Base-by-base conservation (phyloP, 2,797 vertebrate species). In the Anniella stebbinsi region DNA sequence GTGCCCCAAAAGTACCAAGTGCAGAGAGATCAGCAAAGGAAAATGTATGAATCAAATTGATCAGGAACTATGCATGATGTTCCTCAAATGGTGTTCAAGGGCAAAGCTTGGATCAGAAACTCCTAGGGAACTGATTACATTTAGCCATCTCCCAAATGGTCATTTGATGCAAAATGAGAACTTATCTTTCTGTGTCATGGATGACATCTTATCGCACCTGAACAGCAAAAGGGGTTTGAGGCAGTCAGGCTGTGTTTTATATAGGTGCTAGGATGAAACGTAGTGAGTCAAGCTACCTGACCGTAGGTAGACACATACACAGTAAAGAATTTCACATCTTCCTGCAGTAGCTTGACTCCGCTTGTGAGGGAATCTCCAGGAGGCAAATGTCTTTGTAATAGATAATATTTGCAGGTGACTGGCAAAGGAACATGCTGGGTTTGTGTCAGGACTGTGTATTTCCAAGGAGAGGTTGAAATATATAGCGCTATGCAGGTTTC, bases 151-250 rank as follows among this genome's bases (percentile, higher is more conserved):
- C 89, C 91, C 67, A 88, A 81, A 57, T 51, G 57, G 36, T 87
- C 87, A 86, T 90, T 93, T 89, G 81, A 92, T 93, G 87, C 92
- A 93, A 92, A 93, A 90, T 93, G 88, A 92, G 91, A 92, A 91
- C 89, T 92, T 72, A 93, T 89, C 90, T 92, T 82, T 41, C 81
- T 67, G 70, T 85, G 88, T 91, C 87, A 90, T 88, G 87, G 91
- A 88, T 89, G 89, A 91, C 88, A 77, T 92, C 88, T 92, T 92
- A 87, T 91, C 88, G 81, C 66, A 38, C 90, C 88, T 86, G 82
- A 63, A 63, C 30, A 86, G 89, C 66, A 25, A 33, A 90, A 63
- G 30, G 86, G 73, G 88, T 48, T 70, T 86, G 88, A 73, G 88
- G 69, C 63, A 78, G 82, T 81, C 70, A 25, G 66, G 63, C 48